A percentile compares a stretch with the other conserved stretches of the same genome.
Conservation (phyloP, 2,888 invertebrate genomes). For the Willowsia nigromaculata region DNA sequence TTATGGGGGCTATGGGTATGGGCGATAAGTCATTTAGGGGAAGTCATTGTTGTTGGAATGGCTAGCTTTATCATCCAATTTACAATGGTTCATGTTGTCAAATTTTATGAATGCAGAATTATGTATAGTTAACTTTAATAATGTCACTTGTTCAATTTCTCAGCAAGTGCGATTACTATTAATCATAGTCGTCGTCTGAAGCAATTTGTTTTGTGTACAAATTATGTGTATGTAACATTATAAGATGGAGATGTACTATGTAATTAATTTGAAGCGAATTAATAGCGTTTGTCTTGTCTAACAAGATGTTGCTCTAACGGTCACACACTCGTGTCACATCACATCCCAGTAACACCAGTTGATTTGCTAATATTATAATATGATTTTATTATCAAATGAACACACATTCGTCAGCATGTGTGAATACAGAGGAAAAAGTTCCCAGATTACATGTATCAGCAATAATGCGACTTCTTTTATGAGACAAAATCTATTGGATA, state of each 20-base stretch:
- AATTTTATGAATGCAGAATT: conserved; percentile 58
- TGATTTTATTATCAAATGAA: conserved; percentile 45
- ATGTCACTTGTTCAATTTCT: conserved; percentile 38
- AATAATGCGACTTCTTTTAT: neutral
- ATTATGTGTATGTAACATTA: conserved; percentile 46
- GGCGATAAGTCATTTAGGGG: conserved; percentile 27
- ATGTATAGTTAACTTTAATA: conserved; percentile 13
- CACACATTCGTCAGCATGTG: conserved; percentile 52
- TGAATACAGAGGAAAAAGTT: conserved; percentile 58
- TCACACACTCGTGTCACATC: conserved; percentile 27
- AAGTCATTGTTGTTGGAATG: neutral
- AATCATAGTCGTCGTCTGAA: conserved; percentile 47
- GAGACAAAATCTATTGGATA: neutral
- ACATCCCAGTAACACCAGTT: conserved; percentile 18
- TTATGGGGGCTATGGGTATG: conserved; percentile 26
- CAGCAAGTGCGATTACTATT: conserved; percentile 17
- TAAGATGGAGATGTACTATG: conserved; percentile 16
- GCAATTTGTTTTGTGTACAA: conserved; percentile 71
- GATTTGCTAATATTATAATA: conserved; percentile 34
- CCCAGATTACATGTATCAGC: conserved; percentile 31
- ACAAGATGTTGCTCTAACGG: conserved; percentile 34
- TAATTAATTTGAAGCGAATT: conserved; percentile 57
- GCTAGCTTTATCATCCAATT: neutral
- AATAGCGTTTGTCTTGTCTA: conserved; percentile 13
- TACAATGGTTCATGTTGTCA: conserved; percentile 55